Conservation (phyloP, 2,113 vertebrate genomes). For the Monarcha castaneiventris region DNA sequence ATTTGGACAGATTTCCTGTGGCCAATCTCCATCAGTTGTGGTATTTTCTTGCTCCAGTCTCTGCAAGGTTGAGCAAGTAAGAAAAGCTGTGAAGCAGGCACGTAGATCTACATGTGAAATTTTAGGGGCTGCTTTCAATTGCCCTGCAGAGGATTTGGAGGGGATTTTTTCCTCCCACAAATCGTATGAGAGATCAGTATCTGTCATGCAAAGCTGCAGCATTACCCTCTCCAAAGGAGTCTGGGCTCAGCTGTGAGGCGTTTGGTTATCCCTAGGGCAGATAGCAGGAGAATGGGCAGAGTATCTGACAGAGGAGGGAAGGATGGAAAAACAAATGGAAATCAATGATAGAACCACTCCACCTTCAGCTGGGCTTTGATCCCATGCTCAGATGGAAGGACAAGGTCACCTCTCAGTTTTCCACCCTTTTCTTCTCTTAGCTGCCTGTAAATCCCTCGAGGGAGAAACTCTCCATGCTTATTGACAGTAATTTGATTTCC, state of each 20-base stretch:
- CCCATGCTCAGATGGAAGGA: background rate
- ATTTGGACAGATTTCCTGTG: background rate
- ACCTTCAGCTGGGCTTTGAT: background rate
- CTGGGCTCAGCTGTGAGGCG: background rate
- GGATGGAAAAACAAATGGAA: background rate
- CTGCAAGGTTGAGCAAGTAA: background rate
- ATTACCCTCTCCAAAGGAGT: background rate
- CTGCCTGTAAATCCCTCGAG: background rate
- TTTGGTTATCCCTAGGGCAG: background rate
- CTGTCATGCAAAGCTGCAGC: background rate
- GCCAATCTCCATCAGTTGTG: background rate
- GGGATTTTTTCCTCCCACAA: background rate
- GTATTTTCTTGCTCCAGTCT: background rate
- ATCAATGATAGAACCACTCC: background rate
- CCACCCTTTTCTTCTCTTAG: background rate
- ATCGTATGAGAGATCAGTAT: background rate
- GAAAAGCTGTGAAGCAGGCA: background rate
- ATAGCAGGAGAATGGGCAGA: background rate
- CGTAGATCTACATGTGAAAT: fast-evolving
- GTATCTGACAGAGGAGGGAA: background rate
- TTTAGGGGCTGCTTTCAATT: background rate
- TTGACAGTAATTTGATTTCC: background rate
- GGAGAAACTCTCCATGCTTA: background rate
- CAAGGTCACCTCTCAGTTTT: background rate
- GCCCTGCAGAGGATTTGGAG: background rate